Conservation (phyloP, 2,888 invertebrate genomes). For the Stenichneumon culpator region DNA sequence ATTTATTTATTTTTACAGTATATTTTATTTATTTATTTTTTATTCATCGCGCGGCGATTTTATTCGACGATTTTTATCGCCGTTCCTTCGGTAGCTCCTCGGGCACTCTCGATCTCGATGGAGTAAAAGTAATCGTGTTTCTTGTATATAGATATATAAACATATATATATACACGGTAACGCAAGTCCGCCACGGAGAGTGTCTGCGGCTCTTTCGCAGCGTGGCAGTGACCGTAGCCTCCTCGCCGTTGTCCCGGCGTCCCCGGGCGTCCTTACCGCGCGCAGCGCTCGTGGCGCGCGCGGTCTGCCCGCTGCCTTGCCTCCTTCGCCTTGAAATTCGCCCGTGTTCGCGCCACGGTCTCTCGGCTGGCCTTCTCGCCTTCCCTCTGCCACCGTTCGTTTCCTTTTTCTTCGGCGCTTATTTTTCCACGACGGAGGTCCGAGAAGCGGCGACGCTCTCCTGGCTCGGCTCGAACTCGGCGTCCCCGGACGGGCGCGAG, state of each 20-base stretch:
- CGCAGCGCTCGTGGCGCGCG: constrained; percentile 13
- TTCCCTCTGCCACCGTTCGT: constrained; percentile 11
- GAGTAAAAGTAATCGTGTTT: constrained; percentile 66
- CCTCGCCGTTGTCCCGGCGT: constrained; percentile 37
- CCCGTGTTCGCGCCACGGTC: constrained; percentile 38
- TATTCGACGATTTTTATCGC: constrained; percentile 65
- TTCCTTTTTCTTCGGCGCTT: constrained; percentile 13
- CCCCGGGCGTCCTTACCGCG: constrained; percentile 42
- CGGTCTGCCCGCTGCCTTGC: background rate
- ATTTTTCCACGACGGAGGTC: constrained; percentile 29
- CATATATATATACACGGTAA: background rate
- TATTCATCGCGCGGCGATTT: constrained; percentile 25
- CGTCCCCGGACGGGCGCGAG: constrained; percentile 5
- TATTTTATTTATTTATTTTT: constrained; percentile 3
- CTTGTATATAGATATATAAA: background rate
- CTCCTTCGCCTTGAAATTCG: constrained; percentile 60
- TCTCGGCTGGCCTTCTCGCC: constrained; percentile 34
- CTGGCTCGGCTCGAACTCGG: background rate
- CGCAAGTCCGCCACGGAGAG: background rate
- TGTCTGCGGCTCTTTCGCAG: constrained; percentile 41
- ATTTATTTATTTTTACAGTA: too few species aligned
- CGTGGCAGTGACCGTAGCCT: constrained; percentile 55
- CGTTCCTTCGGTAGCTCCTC: constrained; percentile 44
- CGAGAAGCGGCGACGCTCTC: constrained; percentile 8
- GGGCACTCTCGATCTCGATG: constrained; percentile 79